Evolutionary conservation across 2,113 vertebrate genomes (phyloP).

Genomic region (Aramus guarauna): DNA sequence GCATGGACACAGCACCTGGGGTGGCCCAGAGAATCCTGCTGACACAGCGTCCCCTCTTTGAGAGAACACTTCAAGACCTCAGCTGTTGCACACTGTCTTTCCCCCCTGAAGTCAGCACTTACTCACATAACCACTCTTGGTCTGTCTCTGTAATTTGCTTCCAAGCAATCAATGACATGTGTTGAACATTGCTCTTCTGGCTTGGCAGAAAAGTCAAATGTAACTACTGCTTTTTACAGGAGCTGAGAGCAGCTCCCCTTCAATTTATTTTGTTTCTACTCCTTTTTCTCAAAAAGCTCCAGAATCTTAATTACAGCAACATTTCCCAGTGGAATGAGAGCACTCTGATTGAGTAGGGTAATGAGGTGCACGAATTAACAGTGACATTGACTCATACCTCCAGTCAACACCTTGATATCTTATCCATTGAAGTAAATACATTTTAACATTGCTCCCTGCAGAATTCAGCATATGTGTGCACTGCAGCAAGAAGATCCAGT

Average conservation of each 20-base stretch:
- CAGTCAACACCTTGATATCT: neutral
- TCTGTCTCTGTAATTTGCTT: neutral
- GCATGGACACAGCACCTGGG: accelerated
- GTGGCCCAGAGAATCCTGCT: neutral
- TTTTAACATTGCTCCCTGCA: neutral
- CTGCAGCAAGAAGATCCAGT: neutral
- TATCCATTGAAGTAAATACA: neutral
- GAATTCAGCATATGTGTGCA: neutral
- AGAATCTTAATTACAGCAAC: constrained; percentile 5
- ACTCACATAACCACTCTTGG: accelerated
- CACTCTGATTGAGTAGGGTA: neutral
- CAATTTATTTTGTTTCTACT: neutral
- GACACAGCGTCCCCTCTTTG: neutral
- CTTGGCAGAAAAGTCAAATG: neutral
- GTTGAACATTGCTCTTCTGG: neutral
- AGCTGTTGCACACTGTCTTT: neutral
- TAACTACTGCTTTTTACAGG: neutral
- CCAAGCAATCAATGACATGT: neutral
- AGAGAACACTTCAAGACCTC: neutral
- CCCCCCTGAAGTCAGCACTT: neutral
- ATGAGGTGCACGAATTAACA: constrained; percentile 4
- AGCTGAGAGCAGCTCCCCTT: neutral
- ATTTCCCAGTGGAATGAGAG: neutral
- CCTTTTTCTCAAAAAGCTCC: neutral
- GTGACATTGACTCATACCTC: neutral